Percentiles rank a stretch among this genome's conserved stretches.
These are phyloP conservation scores for Tolmerus cingulatus DNA, from an alignment of 2,888 invertebrate genomes.

Conservation along the genomic window DNA sequence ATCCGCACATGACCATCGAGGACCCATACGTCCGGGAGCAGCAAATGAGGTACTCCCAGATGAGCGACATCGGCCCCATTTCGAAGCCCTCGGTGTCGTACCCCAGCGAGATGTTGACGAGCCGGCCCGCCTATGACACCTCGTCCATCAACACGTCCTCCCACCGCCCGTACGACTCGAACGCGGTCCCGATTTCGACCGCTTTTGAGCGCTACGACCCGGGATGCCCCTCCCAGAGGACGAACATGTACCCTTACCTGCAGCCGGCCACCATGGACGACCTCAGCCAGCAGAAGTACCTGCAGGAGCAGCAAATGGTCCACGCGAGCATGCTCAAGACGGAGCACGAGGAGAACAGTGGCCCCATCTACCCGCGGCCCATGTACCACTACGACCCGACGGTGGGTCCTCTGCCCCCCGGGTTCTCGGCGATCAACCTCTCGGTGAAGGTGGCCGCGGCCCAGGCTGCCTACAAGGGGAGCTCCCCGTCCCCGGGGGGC, in stretches of 20 bases:
- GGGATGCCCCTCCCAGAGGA: slow-evolving; percentile 64
- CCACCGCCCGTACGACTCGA: slow-evolving; percentile 70
- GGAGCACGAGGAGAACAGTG: slow-evolving; percentile 74
- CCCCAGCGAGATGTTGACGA: slow-evolving; percentile 65
- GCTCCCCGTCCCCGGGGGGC: slow-evolving; percentile 76
- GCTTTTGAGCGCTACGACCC: slow-evolving; percentile 74
- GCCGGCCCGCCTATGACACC: slow-evolving; percentile 63
- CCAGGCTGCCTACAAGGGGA: slow-evolving; percentile 57
- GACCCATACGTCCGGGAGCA: slow-evolving; percentile 52
- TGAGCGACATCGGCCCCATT: slow-evolving; percentile 66
- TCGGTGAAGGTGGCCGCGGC: slow-evolving; percentile 78
- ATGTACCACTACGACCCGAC: slow-evolving; percentile 84
- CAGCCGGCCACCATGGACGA: slow-evolving; percentile 68
- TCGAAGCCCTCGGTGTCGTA: slow-evolving; percentile 69
- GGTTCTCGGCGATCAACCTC: slow-evolving; percentile 82
- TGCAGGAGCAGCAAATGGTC: slow-evolving; percentile 66
- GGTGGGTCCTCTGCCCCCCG: slow-evolving; percentile 75
- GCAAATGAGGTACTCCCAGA: slow-evolving; percentile 66
- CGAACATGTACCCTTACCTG: slow-evolving; percentile 71
- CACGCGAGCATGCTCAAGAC: slow-evolving; percentile 70
- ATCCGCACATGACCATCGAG: slow-evolving; percentile 51
- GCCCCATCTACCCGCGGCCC: slow-evolving; percentile 81
- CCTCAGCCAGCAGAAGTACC: slow-evolving; percentile 67
- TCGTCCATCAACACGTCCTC: slow-evolving; percentile 65
- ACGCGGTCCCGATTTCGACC: slow-evolving; percentile 67